Evolutionary conservation across 2,888 invertebrate genomes (phyloP).

Genomic region (Hesperia comma): DNA sequence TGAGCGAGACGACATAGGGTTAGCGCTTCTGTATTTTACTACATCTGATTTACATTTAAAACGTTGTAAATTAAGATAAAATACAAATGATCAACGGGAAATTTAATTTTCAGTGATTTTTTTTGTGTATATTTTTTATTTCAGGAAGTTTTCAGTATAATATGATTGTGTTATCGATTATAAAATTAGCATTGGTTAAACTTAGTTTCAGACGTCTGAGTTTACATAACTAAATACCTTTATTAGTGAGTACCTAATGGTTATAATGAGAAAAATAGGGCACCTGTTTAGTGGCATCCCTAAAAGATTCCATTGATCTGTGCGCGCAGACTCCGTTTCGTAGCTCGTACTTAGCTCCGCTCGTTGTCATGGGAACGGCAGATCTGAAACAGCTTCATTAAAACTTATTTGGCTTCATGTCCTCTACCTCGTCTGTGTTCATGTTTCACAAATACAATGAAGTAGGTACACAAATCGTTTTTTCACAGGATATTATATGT

Average conservation of each 20-base stretch:
- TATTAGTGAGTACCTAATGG: neutral
- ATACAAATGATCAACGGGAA: neutral
- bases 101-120: neutral
- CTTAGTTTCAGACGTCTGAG: conserved; percentile 6
- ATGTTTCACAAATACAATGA: neutral
- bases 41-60: neutral
- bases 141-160: no score
- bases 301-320: conserved; percentile 76
- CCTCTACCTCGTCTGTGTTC: no score
- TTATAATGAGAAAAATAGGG: conserved; percentile 7
- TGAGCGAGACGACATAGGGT: conserved; percentile 63
- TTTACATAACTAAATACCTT: neutral
- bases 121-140: no score
- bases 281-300: conserved; percentile 55
- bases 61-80: neutral
- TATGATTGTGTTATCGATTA: no score
- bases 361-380: conserved; percentile 65
- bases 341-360: conserved; percentile 57
- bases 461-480: neutral
- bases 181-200: no score
- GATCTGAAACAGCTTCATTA: conserved; percentile 19
- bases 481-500: no score
- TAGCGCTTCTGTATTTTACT: conserved; percentile 47
- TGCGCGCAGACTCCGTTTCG: conserved; percentile 64
- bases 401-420: neutral